Evolutionary conservation across 2,888 invertebrate genomes (phyloP).

Genomic region (Ferrisia virgata): DNA sequence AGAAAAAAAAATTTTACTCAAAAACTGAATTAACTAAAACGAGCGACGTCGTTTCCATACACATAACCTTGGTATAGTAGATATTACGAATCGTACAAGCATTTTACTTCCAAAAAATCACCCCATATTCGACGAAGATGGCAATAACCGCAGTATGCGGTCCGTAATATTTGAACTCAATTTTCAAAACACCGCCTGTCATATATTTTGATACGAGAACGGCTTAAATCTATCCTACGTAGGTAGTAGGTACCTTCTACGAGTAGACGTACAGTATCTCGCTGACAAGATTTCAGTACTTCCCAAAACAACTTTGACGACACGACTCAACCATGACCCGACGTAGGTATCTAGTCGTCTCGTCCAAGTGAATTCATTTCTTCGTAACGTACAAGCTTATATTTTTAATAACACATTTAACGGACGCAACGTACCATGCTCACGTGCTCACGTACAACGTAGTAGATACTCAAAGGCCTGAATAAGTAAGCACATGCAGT

Average conservation of each 20-base stretch:
- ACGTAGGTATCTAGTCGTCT: background rate
- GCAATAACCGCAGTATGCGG: conserved; percentile 28
- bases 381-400: too few relatives aligned
- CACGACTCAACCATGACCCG: too few relatives aligned
- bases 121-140: conserved; percentile 6
- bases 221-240: background rate
- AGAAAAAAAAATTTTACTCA: background rate
- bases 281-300: background rate
- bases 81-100: background rate
- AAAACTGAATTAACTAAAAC: background rate
- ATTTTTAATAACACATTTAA: too few relatives aligned
- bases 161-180: conserved; percentile 21
- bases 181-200: background rate
- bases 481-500: too few relatives aligned
- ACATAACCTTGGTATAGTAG: background rate
- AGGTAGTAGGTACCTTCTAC: too few relatives aligned
- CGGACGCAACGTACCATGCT: too few relatives aligned
- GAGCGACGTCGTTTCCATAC: background rate
- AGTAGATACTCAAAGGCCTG: too few relatives aligned
- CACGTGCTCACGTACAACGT: too few relatives aligned
- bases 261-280: too few relatives aligned
- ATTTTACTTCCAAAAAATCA: conserved; percentile 7
- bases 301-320: conserved; percentile 23
- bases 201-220: conserved; percentile 3
- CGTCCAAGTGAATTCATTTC: too few relatives aligned